Base-by-base conservation (phyloP, 2,888 invertebrate genomes). In the Rhamphomyia laevipes region DNA sequence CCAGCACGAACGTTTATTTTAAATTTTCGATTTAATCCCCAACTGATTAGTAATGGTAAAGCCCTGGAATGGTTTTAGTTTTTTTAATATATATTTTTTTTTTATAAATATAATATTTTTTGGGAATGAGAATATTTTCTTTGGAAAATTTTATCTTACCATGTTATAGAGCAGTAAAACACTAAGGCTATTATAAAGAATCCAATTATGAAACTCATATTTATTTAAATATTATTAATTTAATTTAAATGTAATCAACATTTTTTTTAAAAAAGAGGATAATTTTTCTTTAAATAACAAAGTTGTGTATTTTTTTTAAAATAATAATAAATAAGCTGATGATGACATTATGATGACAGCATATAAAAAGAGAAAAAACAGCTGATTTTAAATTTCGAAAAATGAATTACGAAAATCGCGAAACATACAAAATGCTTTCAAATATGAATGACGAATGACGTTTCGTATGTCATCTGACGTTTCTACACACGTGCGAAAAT, bases 1-100 rank as follows among this genome's bases (percentile, higher is more conserved):
- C 89, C 88, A 53, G 90, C 86, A 57, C 82, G 81, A 42, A 89
- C 74, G 64, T 84, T 80, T 56, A 89, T 80, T 67, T 82, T 82
- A 66, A 82, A 89, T 66, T 84, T 84, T 59, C 82, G 78, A 66
- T 85, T 82, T 57, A 89, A 81, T 56, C 84, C 72, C 86, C 86
- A 89, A 62, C 88, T 82, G 57, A 89, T 71, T 45, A 84, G 67
- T 61, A 78, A 79, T 54, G 90, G 90, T 54, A 89, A 66, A 53
- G 89, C 71, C 85, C 90, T 90, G 64, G 41, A 55, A 53, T 45
- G 2, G 7, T 27, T 27, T 7, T 27, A 7, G 21, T 18, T 23
- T 38, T 45, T 2, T 18, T 31, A 49, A 38, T 27, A 47, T 37
- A 12, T 37, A 37, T 43, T 23, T 47, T 42, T 27, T 30, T 1